Evolutionary conservation across 2,113 vertebrate species (phyloP), one percentile per base, ranked within the genome.

Genomic region (Irena cyanogastra): DNA sequence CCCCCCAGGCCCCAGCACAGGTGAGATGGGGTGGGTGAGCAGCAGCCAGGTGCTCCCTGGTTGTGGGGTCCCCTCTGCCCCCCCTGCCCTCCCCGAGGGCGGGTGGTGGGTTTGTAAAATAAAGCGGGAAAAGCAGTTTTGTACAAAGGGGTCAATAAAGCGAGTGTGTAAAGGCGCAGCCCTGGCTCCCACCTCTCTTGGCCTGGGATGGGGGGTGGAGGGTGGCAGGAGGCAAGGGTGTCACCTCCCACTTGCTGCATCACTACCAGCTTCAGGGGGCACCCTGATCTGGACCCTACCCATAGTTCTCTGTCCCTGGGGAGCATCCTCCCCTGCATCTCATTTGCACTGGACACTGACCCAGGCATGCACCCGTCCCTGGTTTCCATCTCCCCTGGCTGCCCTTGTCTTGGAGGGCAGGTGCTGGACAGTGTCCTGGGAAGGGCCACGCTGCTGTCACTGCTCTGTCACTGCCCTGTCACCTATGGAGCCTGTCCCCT

Each of bases 111-210:
- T 97, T 97, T 98, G 95, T 98, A 98, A 97, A 97, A 97, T 98
- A 98, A 93, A 95, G 87, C 2, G 49, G 91, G 88, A 57, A 74
- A 96, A 77, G 26, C 64, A 66, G 77, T 98, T 98, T 98, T 98
- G 97, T 98, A 98, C 97, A 97, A 97, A 98, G 89, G 90, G 88
- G 89, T 95, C 94, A 98, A 98, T 98, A 98, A 98, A 95, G 97
- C 94, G 50, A 91, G 97, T 98, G 86, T 98, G 78, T 97, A 98
- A 95, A 97, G 94, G 94, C 47, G 8, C 89, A 89, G 80, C 49
- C 41, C 69, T 13, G 31, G 56, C 56, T 90, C 35, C 49, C 56
- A 3, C 35, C 21, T 77, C 35, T 90, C 22, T 70, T 33, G 10
- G 35, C 22, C 35, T 56, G 56, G 70, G 12, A 17, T 37, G 11